phyloP scores from a whole-genome alignment of 2,113 vertebrate genomes.

The Hystrix brachyura region DNA sequence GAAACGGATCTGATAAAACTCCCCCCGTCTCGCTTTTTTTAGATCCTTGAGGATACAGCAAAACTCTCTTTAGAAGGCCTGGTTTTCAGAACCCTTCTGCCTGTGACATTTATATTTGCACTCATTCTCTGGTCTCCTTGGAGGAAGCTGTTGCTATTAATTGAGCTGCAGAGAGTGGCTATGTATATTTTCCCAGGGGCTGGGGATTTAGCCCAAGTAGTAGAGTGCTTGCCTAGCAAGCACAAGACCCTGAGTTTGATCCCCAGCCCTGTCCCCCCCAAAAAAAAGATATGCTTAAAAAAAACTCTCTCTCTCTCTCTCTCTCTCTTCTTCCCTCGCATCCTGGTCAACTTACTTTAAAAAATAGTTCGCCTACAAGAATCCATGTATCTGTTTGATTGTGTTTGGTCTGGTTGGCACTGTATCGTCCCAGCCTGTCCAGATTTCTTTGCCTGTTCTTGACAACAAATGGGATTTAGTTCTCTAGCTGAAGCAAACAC shows the following conservation, averaged over 20 bases:
- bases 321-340: too few relatives aligned
- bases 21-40: neutral
- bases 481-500: conserved; percentile 54
- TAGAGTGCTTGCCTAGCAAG: too few relatives aligned
- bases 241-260: too few relatives aligned
- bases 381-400: neutral
- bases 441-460: neutral
- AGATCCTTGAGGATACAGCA: neutral
- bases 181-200: neutral
- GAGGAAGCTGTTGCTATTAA: conserved; percentile 11
- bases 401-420: neutral
- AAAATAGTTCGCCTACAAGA: neutral
- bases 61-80: neutral
- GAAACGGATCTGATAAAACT: conserved; percentile 61
- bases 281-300: too few relatives aligned
- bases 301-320: too few relatives aligned
- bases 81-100: neutral
- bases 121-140: neutral
- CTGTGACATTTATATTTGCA: conserved; percentile 45
- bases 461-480: neutral
- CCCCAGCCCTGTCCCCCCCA: too few relatives aligned
- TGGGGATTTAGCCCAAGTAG: too few relatives aligned
- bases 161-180: neutral
- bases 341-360: neutral
- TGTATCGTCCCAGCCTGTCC: neutral